Conservation (phyloP, 2,888 invertebrate species). For the Hirtodrosophila confusa region DNA sequence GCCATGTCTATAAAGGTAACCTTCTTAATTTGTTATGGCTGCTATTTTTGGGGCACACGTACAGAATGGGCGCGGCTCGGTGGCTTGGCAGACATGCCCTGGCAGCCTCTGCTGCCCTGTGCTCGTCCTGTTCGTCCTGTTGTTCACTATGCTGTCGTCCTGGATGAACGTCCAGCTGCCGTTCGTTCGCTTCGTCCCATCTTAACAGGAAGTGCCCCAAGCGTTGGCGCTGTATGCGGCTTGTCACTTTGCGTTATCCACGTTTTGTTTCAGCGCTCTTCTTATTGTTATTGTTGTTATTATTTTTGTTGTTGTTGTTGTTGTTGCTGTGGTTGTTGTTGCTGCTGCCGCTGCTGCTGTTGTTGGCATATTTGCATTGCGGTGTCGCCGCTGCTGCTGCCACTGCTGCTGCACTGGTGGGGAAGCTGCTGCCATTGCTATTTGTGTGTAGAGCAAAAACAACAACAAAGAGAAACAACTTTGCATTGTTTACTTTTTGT, state of each 20-base stretch:
- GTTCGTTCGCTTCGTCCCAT: constrained; percentile 29
- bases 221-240: constrained; percentile 67
- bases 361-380: constrained; percentile 76
- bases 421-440: constrained; percentile 51
- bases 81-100: constrained; percentile 32
- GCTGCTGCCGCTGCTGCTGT: constrained; percentile 38
- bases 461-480: constrained; percentile 50
- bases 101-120: constrained; percentile 6
- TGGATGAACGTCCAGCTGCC: constrained; percentile 51
- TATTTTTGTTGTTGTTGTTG: constrained; percentile 28
- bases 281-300: constrained; percentile 11
- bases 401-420: constrained; percentile 32
- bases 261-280: constrained; percentile 55
- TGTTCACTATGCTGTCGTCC: constrained; percentile 21
- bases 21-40: constrained; percentile 78
- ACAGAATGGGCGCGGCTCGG: constrained; percentile 51
- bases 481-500: constrained; percentile 73
- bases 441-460: constrained; percentile 57
- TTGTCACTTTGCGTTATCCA: constrained; percentile 69
- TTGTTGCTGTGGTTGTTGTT: constrained; percentile 10
- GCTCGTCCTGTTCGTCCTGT: background rate
- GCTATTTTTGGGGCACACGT: constrained; percentile 64
- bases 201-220: constrained; percentile 57
- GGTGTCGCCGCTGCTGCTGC: constrained; percentile 54
- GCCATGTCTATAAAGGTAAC: constrained; percentile 62